phyloP scores from a whole-genome alignment of 1,140 invertebrate species.

The Nymphalis io region DNA sequence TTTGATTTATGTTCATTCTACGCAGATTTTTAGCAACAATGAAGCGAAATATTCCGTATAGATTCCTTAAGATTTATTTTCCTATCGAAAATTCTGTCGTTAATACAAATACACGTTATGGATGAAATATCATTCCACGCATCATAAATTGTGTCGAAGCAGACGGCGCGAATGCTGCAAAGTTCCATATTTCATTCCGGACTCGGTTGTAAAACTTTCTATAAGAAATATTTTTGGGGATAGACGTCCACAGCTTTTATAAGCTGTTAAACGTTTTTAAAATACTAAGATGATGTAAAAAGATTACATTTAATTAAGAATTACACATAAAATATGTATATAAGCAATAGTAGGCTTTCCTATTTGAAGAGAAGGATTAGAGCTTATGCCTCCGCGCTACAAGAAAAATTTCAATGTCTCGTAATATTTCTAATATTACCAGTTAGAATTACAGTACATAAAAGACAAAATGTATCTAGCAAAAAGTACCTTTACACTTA shows the following conservation, averaged over 20 bases:
- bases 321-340: no score
- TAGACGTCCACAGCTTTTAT: background rate
- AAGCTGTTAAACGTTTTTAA: background rate
- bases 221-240: background rate
- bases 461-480: no score
- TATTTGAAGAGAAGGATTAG: no score
- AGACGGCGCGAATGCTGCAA: slow-evolving; percentile 16
- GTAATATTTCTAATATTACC: no score
- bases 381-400: no score
- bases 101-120: slow-evolving; percentile 12
- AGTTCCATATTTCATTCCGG: slow-evolving; percentile 18
- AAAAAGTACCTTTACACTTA: no score
- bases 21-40: background rate
- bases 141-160: slow-evolving; percentile 21
- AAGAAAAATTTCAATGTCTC: no score
- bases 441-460: no score
- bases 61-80: background rate
- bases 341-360: no score
- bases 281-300: no score
- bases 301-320: no score
- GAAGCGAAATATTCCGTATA: background rate
- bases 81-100: background rate
- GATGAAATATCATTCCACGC: slow-evolving; percentile 28
- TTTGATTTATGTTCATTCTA: slow-evolving; percentile 2
- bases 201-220: slow-evolving; percentile 2